Evolutionary conservation across 2,113 vertebrate species (phyloP), one percentile per base, ranked within the genome.

Genomic region (Tyto alba): DNA sequence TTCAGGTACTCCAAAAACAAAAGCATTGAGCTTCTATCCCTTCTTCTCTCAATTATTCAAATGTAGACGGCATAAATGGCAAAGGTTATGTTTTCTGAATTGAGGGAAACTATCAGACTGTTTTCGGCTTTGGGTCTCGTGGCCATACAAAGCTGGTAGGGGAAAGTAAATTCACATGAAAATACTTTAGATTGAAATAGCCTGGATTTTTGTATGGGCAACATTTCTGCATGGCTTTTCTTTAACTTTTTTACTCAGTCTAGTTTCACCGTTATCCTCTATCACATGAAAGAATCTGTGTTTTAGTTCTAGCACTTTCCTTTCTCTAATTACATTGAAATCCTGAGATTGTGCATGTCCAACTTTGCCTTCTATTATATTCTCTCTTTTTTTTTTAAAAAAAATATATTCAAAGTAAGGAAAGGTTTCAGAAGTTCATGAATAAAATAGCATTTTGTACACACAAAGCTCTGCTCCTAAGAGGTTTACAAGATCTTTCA

Each of bases 121-220:
- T 36, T 64, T 75, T 96, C n/a, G 75, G 73, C 57, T 55, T 93
- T 78, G 3, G 40, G 73, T 94, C 71, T 94, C 23, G 13, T 66
- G 23, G 43, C 16, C 82, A 36, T 55, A 88, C 96, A 52, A 89
- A 36, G 9, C 41, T 84, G 26, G 16, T 47, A 47, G 32, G 29
- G 14, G 26, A 22, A 90, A 92, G 45, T 36, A 34, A 96, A 71
- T 62, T 63, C 74, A 68, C 43, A 69, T 80, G 36, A 87, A 94
- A 96, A 93, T 89, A 85, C 72, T 94, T 94, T 79, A 93, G 71
- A 78, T 12, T 66, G 91, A 97, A 97, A 96, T 50, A 67, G 89
- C 41, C 38, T 67, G 56, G 22, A 66, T 68, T 52, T 85, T 82
- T 27, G 11, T 59, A n/a, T 27, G 23, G 78, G 40, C 16, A 87